Conservation (phyloP, 2,113 vertebrate species). For the Chlorodrepanis virens region DNA sequence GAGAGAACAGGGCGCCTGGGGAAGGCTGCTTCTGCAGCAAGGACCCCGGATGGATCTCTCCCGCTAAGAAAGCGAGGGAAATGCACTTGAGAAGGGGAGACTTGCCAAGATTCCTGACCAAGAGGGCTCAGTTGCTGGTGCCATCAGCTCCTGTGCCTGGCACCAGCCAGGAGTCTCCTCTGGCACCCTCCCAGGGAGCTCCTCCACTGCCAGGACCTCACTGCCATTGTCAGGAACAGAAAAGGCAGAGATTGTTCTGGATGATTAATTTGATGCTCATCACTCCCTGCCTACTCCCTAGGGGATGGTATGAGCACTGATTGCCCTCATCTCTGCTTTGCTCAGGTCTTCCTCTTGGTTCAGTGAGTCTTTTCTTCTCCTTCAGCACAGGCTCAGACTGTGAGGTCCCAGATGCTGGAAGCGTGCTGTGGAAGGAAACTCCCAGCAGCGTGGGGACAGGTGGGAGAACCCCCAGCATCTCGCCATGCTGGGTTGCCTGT, state of each 20-base stretch:
- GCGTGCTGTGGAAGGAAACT: not conserved
- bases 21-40: not conserved
- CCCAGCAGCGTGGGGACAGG: not conserved
- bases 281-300: not conserved
- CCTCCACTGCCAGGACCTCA: not conserved
- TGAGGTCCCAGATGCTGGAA: not conserved
- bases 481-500: fast-evolving
- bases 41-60: not conserved
- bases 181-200: fast-evolving
- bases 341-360: not conserved
- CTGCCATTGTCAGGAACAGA: fast-evolving
- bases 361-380: not conserved
- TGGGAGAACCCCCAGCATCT: not conserved
- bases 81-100: not conserved
- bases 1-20: not conserved
- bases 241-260: not conserved
- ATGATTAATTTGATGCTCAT: not conserved
- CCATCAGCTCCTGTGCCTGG: not conserved
- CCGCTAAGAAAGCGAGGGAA: fast-evolving
- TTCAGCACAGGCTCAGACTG: not conserved
- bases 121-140: not conserved
- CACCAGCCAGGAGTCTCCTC: not conserved
- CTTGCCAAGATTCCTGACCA: not conserved
- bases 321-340: not conserved
- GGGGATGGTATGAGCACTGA: not conserved